Evolutionary conservation across 2,113 vertebrate species (phyloP).

Genomic region (Vulpes vulpes): DNA sequence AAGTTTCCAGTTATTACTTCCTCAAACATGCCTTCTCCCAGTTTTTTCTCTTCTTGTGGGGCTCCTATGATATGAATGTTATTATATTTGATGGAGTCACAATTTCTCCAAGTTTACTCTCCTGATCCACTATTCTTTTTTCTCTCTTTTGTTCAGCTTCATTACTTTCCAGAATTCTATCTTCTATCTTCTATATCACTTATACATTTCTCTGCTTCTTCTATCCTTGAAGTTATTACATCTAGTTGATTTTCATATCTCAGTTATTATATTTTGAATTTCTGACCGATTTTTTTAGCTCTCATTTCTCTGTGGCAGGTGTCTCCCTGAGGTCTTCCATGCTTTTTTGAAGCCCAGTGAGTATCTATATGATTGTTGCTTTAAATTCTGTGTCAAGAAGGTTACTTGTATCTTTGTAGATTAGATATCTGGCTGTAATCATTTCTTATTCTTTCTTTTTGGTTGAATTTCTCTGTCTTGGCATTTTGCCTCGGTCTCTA

Average conservation of each 20-base stretch:
- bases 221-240: not conserved
- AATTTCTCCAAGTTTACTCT: not conserved
- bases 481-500: not conserved
- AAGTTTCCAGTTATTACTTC: not conserved
- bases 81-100: not conserved
- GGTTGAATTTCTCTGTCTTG: not conserved
- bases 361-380: not conserved
- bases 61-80: not conserved
- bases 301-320: not conserved
- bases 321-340: not conserved
- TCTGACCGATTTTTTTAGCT: not conserved
- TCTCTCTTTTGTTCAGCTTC: not conserved
- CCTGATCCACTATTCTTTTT: not conserved
- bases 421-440: not conserved
- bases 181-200: not conserved
- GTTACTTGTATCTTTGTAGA: not conserved
- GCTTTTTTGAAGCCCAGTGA: not conserved
- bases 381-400: not conserved
- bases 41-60: not conserved
- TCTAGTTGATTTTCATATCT: not conserved
- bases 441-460: not conserved
- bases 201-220: not conserved
- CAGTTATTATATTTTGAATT: not conserved
- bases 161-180: not conserved
- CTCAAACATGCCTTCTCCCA: no score